A percentile compares a stretch with the other conserved stretches of the same genome.
Conservation (phyloP, 2,797 vertebrate species). For the Poecilia picta region DNA sequence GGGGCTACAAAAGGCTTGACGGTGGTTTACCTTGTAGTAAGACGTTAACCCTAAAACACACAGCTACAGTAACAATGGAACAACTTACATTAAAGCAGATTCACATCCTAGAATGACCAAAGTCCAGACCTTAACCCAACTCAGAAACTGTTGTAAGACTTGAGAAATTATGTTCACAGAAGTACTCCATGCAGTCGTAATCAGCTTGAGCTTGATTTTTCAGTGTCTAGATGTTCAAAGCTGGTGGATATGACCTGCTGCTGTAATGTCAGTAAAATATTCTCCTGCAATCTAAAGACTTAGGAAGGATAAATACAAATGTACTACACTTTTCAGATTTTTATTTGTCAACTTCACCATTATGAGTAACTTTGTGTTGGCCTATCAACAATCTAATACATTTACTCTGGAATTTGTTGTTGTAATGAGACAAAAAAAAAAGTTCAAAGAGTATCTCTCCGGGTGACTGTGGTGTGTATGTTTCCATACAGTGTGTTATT, state of each 20-base stretch:
- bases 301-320: not conserved
- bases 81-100: not conserved
- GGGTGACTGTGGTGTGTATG: constrained; percentile 3
- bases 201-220: not conserved
- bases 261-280: not conserved
- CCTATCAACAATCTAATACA: not conserved
- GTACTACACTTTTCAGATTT: not conserved
- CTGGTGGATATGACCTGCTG: not conserved
- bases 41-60: not conserved
- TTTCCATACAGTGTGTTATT: constrained; percentile 1
- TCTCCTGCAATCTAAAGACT: not conserved
- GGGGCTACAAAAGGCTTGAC: not conserved
- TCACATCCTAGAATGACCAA: not conserved
- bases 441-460: not conserved
- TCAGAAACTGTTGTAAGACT: not conserved
- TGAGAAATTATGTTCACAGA: not conserved
- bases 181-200: not conserved
- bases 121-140: not conserved
- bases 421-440: constrained; percentile 5
- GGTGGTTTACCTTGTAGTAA: not conserved
- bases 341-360: not conserved
- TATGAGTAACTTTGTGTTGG: not conserved
- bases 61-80: not conserved
- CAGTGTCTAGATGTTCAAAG: not conserved
- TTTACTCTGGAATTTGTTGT: not conserved